phyloP scores from a whole-genome alignment of 2,113 vertebrate genomes.

The Esox niger region DNA sequence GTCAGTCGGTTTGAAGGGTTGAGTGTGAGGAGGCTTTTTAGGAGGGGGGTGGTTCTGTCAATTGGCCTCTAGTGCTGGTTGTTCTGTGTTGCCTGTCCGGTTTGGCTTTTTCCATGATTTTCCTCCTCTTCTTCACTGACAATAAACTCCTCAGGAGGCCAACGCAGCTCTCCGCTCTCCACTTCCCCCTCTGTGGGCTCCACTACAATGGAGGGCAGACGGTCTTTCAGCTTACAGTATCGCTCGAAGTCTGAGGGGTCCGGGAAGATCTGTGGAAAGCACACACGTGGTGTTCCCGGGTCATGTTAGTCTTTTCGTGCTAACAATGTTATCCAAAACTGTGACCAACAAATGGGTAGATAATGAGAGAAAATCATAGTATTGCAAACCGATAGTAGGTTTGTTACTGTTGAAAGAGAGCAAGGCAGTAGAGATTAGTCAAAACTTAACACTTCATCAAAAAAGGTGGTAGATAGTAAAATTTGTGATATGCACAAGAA shows the following conservation, averaged over 20 bases:
- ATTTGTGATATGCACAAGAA: neutral
- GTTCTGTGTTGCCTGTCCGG: slow-evolving; percentile 63
- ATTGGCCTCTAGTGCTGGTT: slow-evolving; percentile 59
- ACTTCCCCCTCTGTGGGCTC: slow-evolving; percentile 94
- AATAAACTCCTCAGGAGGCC: slow-evolving; percentile 93
- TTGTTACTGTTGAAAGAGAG: neutral
- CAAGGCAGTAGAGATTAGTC: neutral
- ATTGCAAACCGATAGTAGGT: slow-evolving; percentile 5
- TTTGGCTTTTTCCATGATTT: slow-evolving; percentile 69
- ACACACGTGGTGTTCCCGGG: neutral
- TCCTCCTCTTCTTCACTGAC: slow-evolving; percentile 81
- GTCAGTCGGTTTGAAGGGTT: slow-evolving; percentile 30
- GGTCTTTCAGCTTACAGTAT: slow-evolving; percentile 96
- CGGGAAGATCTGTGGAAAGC: slow-evolving; percentile 85
- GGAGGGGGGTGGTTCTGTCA: slow-evolving; percentile 20
- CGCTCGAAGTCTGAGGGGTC: slow-evolving; percentile 94
- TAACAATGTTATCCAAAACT: slow-evolving; percentile 29
- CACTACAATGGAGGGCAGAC: slow-evolving; percentile 94
- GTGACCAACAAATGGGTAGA: slow-evolving; percentile 22
- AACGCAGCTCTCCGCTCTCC: slow-evolving; percentile 95
- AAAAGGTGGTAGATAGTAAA: too few relatives aligned
- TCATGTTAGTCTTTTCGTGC: slow-evolving; percentile 12
- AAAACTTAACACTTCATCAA: too few relatives aligned
- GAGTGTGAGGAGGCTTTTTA: slow-evolving; percentile 31
- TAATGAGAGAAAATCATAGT: slow-evolving; percentile 31